phyloP scores from a whole-genome alignment of 2,113 vertebrate genomes.

The Pedetes capensis region DNA sequence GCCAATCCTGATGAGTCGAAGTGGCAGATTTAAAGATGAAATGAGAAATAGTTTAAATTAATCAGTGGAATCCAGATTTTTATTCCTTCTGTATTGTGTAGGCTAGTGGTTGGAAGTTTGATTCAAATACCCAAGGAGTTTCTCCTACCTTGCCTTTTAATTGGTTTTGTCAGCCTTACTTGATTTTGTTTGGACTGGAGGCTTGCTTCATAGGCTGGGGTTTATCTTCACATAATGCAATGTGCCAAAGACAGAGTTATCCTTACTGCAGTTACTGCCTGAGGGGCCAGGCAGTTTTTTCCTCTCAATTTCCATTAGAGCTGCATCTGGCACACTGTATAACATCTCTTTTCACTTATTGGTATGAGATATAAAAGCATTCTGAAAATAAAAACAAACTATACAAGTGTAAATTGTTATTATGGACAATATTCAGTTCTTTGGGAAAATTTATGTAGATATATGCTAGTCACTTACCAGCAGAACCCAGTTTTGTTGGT shows the following conservation, averaged over 20 bases:
- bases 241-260: background rate
- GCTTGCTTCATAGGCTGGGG: background rate
- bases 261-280: background rate
- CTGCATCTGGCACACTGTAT: background rate
- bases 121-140: background rate
- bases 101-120: background rate
- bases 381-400: conserved; percentile 41
- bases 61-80: conserved; percentile 32
- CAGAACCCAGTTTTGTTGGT: background rate
- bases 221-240: conserved; percentile 23
- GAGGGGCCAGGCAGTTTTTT: background rate
- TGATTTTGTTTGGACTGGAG: conserved; percentile 63
- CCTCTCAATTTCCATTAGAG: background rate
- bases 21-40: conserved; percentile 51
- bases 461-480: background rate
- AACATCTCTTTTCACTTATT: conserved; percentile 44
- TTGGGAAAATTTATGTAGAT: background rate
- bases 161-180: conserved; percentile 17
- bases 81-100: background rate
- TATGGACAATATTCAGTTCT: background rate
- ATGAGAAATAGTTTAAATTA: conserved; percentile 35
- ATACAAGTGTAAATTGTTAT: background rate
- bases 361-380: conserved; percentile 24
- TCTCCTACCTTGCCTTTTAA: conserved; percentile 18
- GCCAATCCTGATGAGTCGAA: background rate